These are phyloP conservation scores for Ceratoteleas bidentatus DNA, from an alignment of 1,140 invertebrate species.

Conservation along the genomic window DNA sequence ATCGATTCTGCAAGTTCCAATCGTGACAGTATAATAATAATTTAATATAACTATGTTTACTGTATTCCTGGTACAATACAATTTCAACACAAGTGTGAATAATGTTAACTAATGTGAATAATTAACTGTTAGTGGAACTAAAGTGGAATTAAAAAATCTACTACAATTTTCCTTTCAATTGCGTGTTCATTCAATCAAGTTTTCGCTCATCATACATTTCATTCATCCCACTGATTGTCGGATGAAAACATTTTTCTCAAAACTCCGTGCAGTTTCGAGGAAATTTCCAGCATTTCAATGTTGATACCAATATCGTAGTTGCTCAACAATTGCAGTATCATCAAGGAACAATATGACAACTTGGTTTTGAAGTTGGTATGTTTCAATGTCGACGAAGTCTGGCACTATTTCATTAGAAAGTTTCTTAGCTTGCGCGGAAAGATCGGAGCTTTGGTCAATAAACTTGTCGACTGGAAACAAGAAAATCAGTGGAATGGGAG, in stretches of 20 bases:
- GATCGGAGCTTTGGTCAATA: constrained; percentile 44
- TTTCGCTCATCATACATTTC: too few species aligned
- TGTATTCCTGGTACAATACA: constrained; percentile 20
- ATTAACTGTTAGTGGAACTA: too few species aligned
- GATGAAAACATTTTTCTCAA: too few species aligned
- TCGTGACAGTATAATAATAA: constrained; percentile 26
- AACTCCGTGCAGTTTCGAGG: too few species aligned
- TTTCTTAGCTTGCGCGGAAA: constrained; percentile 28
- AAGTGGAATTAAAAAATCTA: too few species aligned
- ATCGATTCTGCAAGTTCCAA: constrained; percentile 38
- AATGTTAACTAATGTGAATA: too few species aligned
- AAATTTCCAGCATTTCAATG: too few species aligned
- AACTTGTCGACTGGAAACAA: constrained; percentile 51
- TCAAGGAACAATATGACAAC: neutral
- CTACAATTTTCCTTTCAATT: too few species aligned
- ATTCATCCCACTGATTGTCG: too few species aligned
- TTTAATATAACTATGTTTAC: constrained; percentile 25
- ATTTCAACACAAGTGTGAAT: constrained; percentile 40
- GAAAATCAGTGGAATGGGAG: constrained; percentile 44
- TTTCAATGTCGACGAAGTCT: constrained; percentile 19
- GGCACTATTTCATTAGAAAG: constrained; percentile 59
- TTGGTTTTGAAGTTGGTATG: neutral
- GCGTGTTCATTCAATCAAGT: too few species aligned
- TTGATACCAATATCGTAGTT: too few species aligned
- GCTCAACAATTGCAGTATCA: too few species aligned